phyloP scores from a whole-genome alignment of 2,113 vertebrate genomes.

The Hylia prasina region DNA sequence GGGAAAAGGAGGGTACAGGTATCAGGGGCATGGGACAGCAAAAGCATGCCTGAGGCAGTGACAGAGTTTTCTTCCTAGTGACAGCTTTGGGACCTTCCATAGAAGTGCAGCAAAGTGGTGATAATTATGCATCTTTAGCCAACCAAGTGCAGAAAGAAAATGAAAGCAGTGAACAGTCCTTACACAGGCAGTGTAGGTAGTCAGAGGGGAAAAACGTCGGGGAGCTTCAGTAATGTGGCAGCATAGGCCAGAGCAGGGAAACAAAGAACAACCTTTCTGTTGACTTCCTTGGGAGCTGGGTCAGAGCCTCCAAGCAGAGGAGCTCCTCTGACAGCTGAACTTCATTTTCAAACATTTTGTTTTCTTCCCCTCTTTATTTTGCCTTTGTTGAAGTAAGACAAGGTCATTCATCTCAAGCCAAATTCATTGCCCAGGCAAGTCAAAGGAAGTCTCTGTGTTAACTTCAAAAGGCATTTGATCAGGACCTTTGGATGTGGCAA shows the following conservation, averaged over 20 bases:
- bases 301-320: not conserved
- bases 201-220: not conserved
- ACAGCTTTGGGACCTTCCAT: not conserved
- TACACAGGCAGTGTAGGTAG: not conserved
- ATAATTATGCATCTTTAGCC: slow-evolving; percentile 31
- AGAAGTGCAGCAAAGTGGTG: slow-evolving; percentile 17
- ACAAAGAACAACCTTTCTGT: not conserved
- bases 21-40: slow-evolving; percentile 36
- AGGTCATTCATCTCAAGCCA: not conserved
- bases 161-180: slow-evolving; percentile 24
- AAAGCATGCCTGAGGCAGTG: slow-evolving; percentile 60
- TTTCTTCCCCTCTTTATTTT: not conserved
- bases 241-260: slow-evolving; percentile 1
- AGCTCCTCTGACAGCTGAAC: not conserved
- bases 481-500: not conserved
- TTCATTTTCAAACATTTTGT: not conserved
- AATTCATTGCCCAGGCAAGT: not conserved
- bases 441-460: not conserved
- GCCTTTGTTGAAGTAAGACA: not conserved
- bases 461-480: not conserved
- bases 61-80: slow-evolving; percentile 12
- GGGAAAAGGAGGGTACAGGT: slow-evolving; percentile 33
- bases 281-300: not conserved
- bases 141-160: slow-evolving; percentile 43
- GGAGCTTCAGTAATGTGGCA: not conserved